phyloP scores from a whole-genome alignment of 2,113 vertebrate genomes.

The Pimephales promelas region DNA sequence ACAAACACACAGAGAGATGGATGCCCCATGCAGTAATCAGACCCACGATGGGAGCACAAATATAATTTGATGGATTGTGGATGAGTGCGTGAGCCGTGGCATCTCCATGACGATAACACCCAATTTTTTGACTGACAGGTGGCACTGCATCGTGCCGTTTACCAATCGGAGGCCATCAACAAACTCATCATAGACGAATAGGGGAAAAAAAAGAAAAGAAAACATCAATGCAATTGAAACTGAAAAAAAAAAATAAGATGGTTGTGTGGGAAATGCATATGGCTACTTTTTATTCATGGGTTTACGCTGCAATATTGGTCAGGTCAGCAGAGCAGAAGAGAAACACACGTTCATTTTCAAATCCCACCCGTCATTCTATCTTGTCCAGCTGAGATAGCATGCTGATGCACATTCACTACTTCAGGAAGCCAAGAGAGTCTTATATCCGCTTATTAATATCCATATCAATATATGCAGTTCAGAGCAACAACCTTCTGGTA shows the following conservation, averaged over 20 bases:
- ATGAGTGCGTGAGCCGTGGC: background rate
- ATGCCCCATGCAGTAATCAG: conserved; percentile 32
- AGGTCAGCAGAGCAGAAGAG: conserved; percentile 34
- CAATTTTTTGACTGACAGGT: conserved; percentile 42
- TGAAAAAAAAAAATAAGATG: conserved; percentile 13
- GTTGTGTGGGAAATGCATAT: conserved; percentile 28
- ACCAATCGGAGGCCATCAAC: conserved; percentile 44
- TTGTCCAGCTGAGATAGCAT: conserved; percentile 32
- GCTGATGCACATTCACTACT: conserved; percentile 27
- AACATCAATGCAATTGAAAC: conserved; percentile 38
- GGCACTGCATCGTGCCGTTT: conserved; percentile 36
- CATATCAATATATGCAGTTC: conserved; percentile 9
- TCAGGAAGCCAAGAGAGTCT: conserved; percentile 32
- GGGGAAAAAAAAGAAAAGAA: conserved; percentile 33
- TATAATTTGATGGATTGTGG: conserved; percentile 33
- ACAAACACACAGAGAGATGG: background rate
- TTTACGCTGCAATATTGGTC: conserved; percentile 42
- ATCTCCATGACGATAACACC: conserved; percentile 36
- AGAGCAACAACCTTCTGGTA: background rate
- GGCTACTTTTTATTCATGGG: conserved; percentile 54
- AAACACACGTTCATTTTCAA: conserved; percentile 43
- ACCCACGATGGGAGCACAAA: conserved; percentile 30
- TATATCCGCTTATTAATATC: conserved; percentile 16
- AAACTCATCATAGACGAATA: conserved; percentile 33
- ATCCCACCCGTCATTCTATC: conserved; percentile 32